phyloP scores from a whole-genome alignment of 2,113 vertebrate species.

The Percopsis transmontana region DNA sequence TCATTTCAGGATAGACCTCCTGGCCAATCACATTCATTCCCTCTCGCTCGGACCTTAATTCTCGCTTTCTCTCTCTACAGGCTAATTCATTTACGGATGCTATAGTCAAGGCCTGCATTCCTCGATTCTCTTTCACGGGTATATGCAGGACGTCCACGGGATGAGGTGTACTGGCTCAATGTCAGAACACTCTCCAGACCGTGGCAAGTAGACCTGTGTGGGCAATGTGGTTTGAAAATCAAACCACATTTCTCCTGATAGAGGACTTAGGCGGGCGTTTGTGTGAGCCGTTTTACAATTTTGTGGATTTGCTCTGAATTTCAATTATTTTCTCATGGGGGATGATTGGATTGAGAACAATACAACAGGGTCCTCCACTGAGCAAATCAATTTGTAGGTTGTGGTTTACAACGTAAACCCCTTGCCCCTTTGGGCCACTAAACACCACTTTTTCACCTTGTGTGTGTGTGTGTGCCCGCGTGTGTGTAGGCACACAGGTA shows the following conservation, averaged over 20 bases:
- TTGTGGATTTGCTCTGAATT: constrained; percentile 33
- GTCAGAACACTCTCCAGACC: not conserved
- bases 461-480: not conserved
- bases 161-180: constrained; percentile 21
- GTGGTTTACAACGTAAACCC: constrained; percentile 24
- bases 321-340: constrained; percentile 11
- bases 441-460: constrained; percentile 26
- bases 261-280: constrained; percentile 15
- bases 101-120: constrained; percentile 2
- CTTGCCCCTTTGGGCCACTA: constrained; percentile 23
- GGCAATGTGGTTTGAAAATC: constrained; percentile 23
- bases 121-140: not conserved
- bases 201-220: not conserved
- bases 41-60: not conserved
- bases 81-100: not conserved
- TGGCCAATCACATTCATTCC: constrained; percentile 1
- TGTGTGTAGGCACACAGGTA: not conserved
- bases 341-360: constrained; percentile 33
- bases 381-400: constrained; percentile 37
- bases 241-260: not conserved
- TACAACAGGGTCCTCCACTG: constrained; percentile 27
- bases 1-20: constrained; percentile 12
- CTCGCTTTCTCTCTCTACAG: not conserved
- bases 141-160: constrained; percentile 2
- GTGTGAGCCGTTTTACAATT: constrained; percentile 28